Evolutionary conservation across 2,113 vertebrate species (phyloP), one percentile per base, ranked within the genome.

Genomic region (Aphyosemion australe): DNA sequence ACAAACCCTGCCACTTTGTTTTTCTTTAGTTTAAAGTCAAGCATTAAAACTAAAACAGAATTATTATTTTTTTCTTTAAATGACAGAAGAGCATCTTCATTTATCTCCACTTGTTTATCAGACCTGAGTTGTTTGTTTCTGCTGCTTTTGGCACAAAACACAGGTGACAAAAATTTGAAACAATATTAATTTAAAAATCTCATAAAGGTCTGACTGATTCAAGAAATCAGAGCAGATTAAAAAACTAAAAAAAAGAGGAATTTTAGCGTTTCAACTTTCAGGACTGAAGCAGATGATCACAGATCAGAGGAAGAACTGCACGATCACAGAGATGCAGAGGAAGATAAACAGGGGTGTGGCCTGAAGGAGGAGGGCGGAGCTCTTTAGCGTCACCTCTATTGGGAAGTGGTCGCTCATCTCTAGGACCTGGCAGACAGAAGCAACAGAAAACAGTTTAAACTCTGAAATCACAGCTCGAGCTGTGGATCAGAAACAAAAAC

Each of bases 311-410:
- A 78, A 31, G 41, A 4, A 55, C 42, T 21, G 49, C 16, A 58
- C 0, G 1, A 74, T 26, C 3, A 12, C 48, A 37, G 60, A 47
- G n/a, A 60, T 6, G 7, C 31, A 6, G 34, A 84, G 46, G 26
- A 88, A 65, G 55, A 55, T 7, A 16, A 72, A 54, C 42, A 82
- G 65, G 66, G 80, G 69, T 16, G 48, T 69, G 54, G 76, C 48
- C 71, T 83, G 80, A 4, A 66, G 64, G 4, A 62, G 53, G 6
- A 15, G 57, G 54, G 60, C 67, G 1, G 82, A 69, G 68, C 73
- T 57, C 53, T 76, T 86, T 1, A 91, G 79, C 1, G 0, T 50
- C 59, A 91, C 84, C 67, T 84, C 77, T 2, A 89, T 18, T 13
- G 89, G 89, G 1, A 21, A 62, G 50, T 84, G 75, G 6, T 83